Base-by-base conservation (phyloP, 1,140 invertebrate genomes). In the Cotesia typhae region DNA sequence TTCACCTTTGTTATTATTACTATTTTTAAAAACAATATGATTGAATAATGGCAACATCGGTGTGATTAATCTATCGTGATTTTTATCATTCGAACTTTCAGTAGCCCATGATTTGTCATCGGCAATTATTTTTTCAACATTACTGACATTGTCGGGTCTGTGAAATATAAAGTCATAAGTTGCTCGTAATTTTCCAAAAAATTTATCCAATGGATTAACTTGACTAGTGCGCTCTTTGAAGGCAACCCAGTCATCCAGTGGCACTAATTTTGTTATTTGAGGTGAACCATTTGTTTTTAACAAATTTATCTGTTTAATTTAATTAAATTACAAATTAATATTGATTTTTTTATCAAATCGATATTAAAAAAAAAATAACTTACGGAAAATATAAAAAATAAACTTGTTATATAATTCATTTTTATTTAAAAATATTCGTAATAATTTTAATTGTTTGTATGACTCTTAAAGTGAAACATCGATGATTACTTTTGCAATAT, bases 121-220 rank as follows among this genome's bases (percentile, higher is more conserved):
- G 0, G 52, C 28, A 1, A 77, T 9, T 60, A 82, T 81, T 38
- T 77, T 79, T 57, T 80, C 81, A 41, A 83, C 73, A 60, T 81
- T 78, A 35, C 76, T 81, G 0, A 75, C 74, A 55, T 82, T 79
- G 28, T 82, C 78, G 0, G 77, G 60, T 61, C 80, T 80, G 60
- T 75, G 81, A 57, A 85, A 82, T 14, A 85, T 79, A 52, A 82
- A 81, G 28, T 84, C 72, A 59, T 84, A 85, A 2, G 81, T 82
- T 37, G 81, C 74, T 59, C 79, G 78, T 66, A 85, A 76, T 78
- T 84, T 84, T 1, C 76, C 81, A 9, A 81, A 60, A 5, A 85
- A 78, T 61, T 77, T 84, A 70, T 84, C 80, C 52, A 84, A 9
- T 0, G 81, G 79, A 37, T 77, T 80, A 20, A 77, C 70, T 28